Conservation (phyloP, 2,888 invertebrate species). For the Eupithecia insigniata region DNA sequence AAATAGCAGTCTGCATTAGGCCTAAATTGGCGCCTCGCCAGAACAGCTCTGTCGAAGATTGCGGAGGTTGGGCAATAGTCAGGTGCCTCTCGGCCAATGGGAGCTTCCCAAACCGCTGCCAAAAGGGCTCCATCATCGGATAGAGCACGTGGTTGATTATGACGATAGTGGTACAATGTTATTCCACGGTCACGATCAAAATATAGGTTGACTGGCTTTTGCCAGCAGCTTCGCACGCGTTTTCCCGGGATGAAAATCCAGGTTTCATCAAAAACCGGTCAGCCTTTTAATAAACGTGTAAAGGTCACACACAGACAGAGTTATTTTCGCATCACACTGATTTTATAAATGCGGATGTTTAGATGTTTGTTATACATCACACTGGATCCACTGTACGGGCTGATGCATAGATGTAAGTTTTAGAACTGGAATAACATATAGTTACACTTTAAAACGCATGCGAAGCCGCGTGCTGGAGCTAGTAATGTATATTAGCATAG, state of each 20-base stretch:
- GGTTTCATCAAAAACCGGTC: no score
- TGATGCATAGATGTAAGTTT: no score
- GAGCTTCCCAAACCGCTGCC: slow-evolving; percentile 19
- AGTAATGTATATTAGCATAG: background rate
- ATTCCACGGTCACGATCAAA: slow-evolving; percentile 6
- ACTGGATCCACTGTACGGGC: no score
- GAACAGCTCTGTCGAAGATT: slow-evolving; percentile 15
- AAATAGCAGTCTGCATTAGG: slow-evolving; percentile 18
- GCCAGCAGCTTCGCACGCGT: background rate
- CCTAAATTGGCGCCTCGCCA: slow-evolving; percentile 28
- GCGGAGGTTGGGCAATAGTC: slow-evolving; percentile 34
- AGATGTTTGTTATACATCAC: no score
- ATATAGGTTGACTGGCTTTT: background rate
- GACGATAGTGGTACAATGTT: slow-evolving; percentile 8
- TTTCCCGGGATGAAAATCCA: background rate
- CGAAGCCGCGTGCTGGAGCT: no score
- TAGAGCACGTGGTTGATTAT: slow-evolving; percentile 10
- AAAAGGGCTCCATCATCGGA: slow-evolving; percentile 15
- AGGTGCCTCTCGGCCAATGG: slow-evolving; percentile 24
- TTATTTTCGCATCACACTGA: no score
- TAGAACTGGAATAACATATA: no score
- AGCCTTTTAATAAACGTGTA: no score
- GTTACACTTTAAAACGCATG: no score
- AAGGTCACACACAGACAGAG: no score
- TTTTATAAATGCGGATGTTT: no score